These are phyloP conservation scores for Hozukius guyotensis DNA, from an alignment of 2,797 vertebrate genomes.

Conservation along the genomic window DNA sequence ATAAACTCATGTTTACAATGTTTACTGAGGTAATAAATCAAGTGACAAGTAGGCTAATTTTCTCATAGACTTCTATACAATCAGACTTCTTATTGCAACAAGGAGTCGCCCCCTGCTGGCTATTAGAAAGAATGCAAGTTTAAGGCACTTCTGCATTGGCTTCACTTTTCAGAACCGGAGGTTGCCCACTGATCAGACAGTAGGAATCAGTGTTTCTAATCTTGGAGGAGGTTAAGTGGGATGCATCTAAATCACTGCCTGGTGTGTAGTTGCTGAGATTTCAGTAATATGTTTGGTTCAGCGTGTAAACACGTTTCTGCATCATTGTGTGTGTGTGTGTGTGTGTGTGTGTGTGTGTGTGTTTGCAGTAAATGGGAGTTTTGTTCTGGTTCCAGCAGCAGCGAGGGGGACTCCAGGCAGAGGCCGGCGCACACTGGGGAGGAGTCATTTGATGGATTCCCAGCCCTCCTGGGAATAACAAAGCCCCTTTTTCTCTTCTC, in stretches of 20 bases:
- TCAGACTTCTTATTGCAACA: too few relatives aligned
- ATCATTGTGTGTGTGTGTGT: background rate
- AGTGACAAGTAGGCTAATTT: too few relatives aligned
- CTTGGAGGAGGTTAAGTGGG: background rate
- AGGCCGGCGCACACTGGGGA: slow-evolving; percentile 3
- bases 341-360: background rate
- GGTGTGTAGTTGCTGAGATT: background rate
- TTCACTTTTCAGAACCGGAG: too few relatives aligned
- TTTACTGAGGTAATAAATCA: too few relatives aligned
- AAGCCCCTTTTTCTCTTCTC: slow-evolving; percentile 19
- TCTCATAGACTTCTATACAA: too few relatives aligned
- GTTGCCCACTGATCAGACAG: background rate
- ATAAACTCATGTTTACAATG: too few relatives aligned
- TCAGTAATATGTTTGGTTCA: background rate
- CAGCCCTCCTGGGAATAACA: slow-evolving; percentile 8
- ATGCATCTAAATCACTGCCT: background rate
- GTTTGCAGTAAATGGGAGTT: slow-evolving; percentile 9
- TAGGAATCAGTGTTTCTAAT: background rate
- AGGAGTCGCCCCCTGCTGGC: too few relatives aligned
- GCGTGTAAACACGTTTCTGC: background rate
- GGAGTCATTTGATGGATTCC: slow-evolving; percentile 39
- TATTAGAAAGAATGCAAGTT: fast-evolving
- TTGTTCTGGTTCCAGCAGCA: slow-evolving; percentile 34
- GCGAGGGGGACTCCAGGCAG: slow-evolving; percentile 7
- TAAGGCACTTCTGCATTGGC: too few relatives aligned